These are phyloP conservation scores for Mesoclemmys tuberculata DNA, from an alignment of 2,113 vertebrate genomes.

Conservation along the genomic window DNA sequence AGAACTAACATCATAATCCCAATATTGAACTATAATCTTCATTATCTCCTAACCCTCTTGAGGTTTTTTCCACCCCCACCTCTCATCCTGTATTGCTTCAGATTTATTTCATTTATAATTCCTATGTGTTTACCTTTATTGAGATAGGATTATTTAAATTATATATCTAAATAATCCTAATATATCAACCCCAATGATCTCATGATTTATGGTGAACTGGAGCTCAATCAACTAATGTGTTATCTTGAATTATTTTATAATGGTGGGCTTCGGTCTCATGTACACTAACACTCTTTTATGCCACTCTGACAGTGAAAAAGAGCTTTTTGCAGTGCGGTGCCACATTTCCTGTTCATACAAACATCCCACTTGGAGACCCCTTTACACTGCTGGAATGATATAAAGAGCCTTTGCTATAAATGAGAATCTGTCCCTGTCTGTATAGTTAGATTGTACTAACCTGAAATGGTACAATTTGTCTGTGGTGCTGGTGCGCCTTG, in stretches of 20 bases:
- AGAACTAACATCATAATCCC: slow-evolving; percentile 89
- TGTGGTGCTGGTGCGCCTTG: background rate
- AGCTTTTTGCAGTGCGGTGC: accelerated
- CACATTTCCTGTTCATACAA: background rate
- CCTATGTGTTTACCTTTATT: slow-evolving; percentile 84
- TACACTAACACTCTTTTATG: background rate
- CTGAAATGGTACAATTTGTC: slow-evolving; percentile 2
- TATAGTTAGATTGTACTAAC: background rate
- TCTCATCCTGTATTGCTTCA: slow-evolving; percentile 77
- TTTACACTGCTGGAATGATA: background rate
- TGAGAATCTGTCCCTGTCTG: background rate
- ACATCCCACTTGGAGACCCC: background rate
- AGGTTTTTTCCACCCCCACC: slow-evolving; percentile 61
- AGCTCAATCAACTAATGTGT: slow-evolving; percentile 55
- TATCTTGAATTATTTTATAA: background rate
- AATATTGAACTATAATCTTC: slow-evolving; percentile 88
- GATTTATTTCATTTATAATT: slow-evolving; percentile 86
- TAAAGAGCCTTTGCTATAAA: accelerated
- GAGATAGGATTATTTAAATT: slow-evolving; percentile 82
- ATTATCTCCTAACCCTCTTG: slow-evolving; percentile 86
- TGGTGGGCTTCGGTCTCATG: background rate
- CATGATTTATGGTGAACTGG: slow-evolving; percentile 55
- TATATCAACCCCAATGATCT: slow-evolving; percentile 61
- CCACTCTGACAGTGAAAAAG: background rate
- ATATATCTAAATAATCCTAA: slow-evolving; percentile 53